Evolutionary conservation across 2,113 vertebrate genomes (phyloP).

Genomic region (Anolis sagrei): DNA sequence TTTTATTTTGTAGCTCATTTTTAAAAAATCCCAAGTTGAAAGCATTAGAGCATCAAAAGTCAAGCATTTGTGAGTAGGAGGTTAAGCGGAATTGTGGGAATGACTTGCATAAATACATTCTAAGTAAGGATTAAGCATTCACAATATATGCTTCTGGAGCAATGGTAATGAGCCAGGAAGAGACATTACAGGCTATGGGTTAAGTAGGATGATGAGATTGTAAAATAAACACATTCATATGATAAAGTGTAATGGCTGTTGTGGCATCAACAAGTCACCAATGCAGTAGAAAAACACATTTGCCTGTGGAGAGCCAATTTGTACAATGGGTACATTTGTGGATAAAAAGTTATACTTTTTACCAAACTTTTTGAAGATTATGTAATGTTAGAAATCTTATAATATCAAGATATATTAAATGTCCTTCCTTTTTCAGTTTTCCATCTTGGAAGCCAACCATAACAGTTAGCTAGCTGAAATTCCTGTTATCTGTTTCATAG

Average conservation of each 20-base stretch:
- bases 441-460: background rate
- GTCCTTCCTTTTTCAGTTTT: background rate
- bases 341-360: slow-evolving; percentile 7
- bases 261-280: slow-evolving; percentile 15
- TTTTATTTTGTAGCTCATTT: background rate
- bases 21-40: no score
- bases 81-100: background rate
- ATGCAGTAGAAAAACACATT: background rate
- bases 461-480: background rate
- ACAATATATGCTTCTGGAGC: slow-evolving; percentile 5
- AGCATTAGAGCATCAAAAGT: background rate
- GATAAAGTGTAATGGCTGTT: slow-evolving; percentile 25
- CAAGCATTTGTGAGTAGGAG: background rate
- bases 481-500: no score
- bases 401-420: background rate
- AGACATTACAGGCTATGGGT: slow-evolving; percentile 13
- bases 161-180: background rate
- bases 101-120: slow-evolving; percentile 5
- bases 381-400: background rate
- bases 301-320: background rate
- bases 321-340: background rate
- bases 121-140: slow-evolving; percentile 15
- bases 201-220: slow-evolving; percentile 3
- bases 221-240: slow-evolving; percentile 20
- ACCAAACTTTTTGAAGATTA: background rate